These are phyloP conservation scores for Danionella dracula DNA, from an alignment of 2,797 vertebrate genomes.

Conservation along the genomic window DNA sequence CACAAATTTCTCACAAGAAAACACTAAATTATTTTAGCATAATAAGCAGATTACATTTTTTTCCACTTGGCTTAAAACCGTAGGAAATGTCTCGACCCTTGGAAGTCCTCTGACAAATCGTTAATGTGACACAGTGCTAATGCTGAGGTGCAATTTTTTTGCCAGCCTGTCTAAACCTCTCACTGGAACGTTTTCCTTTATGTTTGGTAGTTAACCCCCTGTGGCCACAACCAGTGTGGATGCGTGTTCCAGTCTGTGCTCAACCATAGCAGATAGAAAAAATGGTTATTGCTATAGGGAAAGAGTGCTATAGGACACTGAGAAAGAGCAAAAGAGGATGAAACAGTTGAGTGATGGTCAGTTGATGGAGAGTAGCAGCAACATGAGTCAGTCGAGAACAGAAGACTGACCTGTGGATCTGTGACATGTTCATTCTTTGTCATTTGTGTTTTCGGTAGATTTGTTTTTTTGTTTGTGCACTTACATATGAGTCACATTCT, in stretches of 20 bases:
- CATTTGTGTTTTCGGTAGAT: constrained; percentile 28
- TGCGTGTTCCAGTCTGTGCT: constrained; percentile 2
- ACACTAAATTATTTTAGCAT: not conserved
- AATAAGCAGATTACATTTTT: not conserved
- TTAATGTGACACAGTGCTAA: constrained; percentile 1
- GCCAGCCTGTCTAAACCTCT: not conserved
- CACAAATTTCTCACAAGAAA: not conserved
- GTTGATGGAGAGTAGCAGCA: not conserved
- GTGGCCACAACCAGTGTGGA: not conserved
- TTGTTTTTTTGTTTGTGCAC: constrained; percentile 39
- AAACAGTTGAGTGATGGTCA: not conserved
- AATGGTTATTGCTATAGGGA: constrained; percentile 29
- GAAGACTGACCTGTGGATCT: not conserved
- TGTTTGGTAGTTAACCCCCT: not conserved
- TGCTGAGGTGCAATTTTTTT: not conserved
- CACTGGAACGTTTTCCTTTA: not conserved
- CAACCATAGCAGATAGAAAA: constrained; percentile 23
- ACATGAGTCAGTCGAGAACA: constrained; percentile 1
- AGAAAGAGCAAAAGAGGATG: not conserved
- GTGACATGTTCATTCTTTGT: not conserved
- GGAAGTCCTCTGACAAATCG: not conserved
- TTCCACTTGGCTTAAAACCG: not conserved
- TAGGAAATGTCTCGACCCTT: not conserved
- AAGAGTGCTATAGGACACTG: constrained; percentile 37
- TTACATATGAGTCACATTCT: constrained; percentile 54